phyloP scores from a whole-genome alignment of 2,113 vertebrate species.

The Phalacrocorax aristotelis region DNA sequence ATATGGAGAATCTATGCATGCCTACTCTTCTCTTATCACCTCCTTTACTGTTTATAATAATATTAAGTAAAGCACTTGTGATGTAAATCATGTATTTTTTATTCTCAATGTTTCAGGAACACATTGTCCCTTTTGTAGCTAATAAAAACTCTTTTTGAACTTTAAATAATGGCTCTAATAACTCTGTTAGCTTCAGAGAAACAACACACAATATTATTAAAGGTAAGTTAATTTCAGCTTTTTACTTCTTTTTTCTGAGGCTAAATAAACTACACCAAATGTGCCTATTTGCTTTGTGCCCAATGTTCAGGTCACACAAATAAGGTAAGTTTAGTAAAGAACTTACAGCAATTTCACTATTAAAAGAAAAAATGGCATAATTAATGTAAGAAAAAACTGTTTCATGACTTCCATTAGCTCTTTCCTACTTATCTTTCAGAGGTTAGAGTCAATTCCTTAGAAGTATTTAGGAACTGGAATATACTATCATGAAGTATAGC shows the following conservation, averaged over 20 bases:
- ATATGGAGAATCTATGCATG: not conserved
- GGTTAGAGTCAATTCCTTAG: not conserved
- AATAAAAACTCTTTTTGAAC: not conserved
- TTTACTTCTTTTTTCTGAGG: not conserved
- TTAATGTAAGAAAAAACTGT: not conserved
- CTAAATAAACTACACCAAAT: not conserved
- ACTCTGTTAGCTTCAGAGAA: not conserved
- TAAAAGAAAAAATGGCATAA: not conserved
- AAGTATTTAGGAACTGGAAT: not conserved
- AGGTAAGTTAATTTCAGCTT: not conserved
- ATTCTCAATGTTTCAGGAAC: not conserved
- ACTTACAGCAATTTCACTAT: not conserved
- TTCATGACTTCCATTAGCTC: not conserved
- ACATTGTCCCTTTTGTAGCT: not conserved
- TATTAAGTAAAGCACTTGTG: not conserved
- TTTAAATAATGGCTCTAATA: not conserved
- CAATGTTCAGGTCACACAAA: not conserved
- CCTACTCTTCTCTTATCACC: not conserved
- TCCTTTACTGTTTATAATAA: not conserved
- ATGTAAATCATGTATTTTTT: not conserved
- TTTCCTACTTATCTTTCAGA: not conserved
- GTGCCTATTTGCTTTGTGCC: not conserved
- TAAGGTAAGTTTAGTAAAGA: not conserved
- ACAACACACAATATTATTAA: not conserved
- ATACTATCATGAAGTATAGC: not conserved